Conservation (phyloP, 2,113 vertebrate species). For the Pedetes capensis region DNA sequence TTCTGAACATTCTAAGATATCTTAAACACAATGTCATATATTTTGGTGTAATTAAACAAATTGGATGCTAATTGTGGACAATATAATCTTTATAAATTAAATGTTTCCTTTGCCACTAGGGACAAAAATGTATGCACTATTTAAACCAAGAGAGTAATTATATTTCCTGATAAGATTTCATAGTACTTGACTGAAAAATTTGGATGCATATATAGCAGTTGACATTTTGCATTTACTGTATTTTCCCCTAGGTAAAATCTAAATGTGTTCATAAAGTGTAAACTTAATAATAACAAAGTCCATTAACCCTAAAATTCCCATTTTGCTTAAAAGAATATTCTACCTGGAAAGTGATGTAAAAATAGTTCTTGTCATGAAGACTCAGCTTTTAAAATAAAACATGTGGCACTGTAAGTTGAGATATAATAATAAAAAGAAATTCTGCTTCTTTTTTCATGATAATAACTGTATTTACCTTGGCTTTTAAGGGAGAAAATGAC, state of each 20-base stretch:
- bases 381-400: not conserved
- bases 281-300: slow-evolving; percentile 44
- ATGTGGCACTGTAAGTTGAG: not conserved
- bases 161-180: slow-evolving; percentile 82
- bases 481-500: not conserved
- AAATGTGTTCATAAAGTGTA: slow-evolving; percentile 19
- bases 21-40: not conserved
- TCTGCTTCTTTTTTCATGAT: not conserved
- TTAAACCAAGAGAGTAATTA: slow-evolving; percentile 83
- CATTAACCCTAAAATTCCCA: slow-evolving; percentile 30
- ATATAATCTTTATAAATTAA: slow-evolving; percentile 77
- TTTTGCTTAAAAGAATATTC: not conserved
- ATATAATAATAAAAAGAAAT: not conserved
- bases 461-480: not conserved
- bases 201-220: slow-evolving; percentile 71
- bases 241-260: slow-evolving; percentile 61
- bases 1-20: not conserved
- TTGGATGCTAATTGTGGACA: slow-evolving; percentile 52
- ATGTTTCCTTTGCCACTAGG: slow-evolving; percentile 75
- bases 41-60: slow-evolving; percentile 62
- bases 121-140: slow-evolving; percentile 73
- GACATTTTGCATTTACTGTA: slow-evolving; percentile 74
- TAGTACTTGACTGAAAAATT: slow-evolving; percentile 80
- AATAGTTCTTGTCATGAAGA: not conserved
- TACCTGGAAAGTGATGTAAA: slow-evolving; percentile 13